Evolutionary conservation across 2,888 invertebrate genomes (phyloP).

Genomic region (Lepidocyrtinus sp.): DNA sequence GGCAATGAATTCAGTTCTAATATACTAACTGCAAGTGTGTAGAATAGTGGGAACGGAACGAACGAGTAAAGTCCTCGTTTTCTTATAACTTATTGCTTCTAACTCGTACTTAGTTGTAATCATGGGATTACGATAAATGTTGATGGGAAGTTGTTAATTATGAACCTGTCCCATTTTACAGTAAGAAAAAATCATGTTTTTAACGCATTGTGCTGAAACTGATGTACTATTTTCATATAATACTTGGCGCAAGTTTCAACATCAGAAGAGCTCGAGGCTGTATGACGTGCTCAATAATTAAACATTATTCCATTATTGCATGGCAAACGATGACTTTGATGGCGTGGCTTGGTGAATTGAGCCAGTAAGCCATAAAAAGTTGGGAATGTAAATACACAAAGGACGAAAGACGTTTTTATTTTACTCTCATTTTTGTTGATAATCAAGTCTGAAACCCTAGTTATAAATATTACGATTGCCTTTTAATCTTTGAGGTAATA

Average conservation of each 20-base stretch:
- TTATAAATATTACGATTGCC: background rate
- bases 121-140: conserved; percentile 27
- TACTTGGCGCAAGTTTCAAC: background rate
- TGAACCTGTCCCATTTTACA: conserved; percentile 43
- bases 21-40: background rate
- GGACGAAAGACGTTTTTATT: too few species aligned
- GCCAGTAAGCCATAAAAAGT: background rate
- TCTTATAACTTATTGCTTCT: too few species aligned
- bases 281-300: background rate
- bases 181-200: conserved; percentile 10
- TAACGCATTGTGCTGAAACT: background rate
- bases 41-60: background rate
- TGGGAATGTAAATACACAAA: background rate
- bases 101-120: background rate
- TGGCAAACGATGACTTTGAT: conserved; percentile 8
- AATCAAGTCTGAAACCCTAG: background rate
- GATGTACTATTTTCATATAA: background rate
- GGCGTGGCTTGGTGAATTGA: conserved; percentile 2
- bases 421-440: conserved; percentile 10
- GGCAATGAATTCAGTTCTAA: background rate
- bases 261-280: background rate
- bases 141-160: conserved; percentile 57
- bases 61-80: conserved; percentile 1
- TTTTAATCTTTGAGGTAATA: background rate
- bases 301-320: conserved; percentile 1